Evolutionary conservation across 1,140 invertebrate genomes (phyloP).

Genomic region (Bombus soroeensis): DNA sequence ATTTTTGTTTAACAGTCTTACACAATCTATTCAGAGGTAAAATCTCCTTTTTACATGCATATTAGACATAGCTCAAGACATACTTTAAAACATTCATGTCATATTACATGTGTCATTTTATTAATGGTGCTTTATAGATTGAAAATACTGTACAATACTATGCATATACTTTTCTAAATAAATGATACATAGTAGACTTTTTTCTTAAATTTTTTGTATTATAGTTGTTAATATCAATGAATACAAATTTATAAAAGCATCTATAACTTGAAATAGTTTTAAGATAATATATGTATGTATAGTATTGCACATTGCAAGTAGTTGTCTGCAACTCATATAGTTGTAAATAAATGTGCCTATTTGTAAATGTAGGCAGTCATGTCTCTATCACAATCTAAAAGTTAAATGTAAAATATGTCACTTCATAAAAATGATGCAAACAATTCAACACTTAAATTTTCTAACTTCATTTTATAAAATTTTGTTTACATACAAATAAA

Average conservation of each 20-base stretch:
- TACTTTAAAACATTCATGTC: conserved; percentile 42
- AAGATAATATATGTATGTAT: neutral
- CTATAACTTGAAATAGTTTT: neutral
- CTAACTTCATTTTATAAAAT: conserved; percentile 6
- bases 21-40: conserved; percentile 80
- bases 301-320: conserved; percentile 21
- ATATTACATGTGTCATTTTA: conserved; percentile 22
- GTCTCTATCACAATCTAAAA: neutral
- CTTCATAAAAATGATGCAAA: neutral
- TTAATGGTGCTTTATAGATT: conserved; percentile 48
- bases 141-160: conserved; percentile 1
- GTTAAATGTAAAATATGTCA: conserved; percentile 14
- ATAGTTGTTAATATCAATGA: neutral
- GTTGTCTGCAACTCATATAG: conserved; percentile 2
- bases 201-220: neutral
- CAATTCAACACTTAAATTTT: neutral
- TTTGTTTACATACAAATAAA: neutral
- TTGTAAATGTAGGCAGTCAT: neutral
- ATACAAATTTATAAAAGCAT: neutral
- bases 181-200: neutral
- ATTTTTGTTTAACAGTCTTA: conserved; percentile 79
- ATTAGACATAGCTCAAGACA: conserved; percentile 62
- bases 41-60: conserved; percentile 73
- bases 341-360: conserved; percentile 6
- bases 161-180: neutral